These are phyloP conservation scores for Ginglymostoma cirratum DNA, from an alignment of 2,113 vertebrate species.

Conservation along the genomic window DNA sequence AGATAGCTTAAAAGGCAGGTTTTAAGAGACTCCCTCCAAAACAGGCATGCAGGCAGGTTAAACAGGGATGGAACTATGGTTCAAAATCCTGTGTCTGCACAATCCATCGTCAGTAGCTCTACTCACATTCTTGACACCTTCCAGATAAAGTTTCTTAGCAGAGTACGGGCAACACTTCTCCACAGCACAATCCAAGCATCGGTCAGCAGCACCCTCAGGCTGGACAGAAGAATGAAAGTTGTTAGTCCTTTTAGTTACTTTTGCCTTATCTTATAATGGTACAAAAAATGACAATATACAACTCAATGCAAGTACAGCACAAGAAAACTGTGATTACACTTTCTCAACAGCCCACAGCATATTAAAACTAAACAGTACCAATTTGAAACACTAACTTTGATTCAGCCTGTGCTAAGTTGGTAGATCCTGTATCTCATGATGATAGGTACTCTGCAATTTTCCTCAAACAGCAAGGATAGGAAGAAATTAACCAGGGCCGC, in stretches of 20 bases:
- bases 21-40: not conserved
- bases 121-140: constrained; percentile 56
- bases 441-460: not conserved
- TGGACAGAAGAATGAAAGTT: constrained; percentile 40
- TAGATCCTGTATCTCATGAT: not conserved
- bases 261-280: not conserved
- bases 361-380: not conserved
- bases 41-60: not conserved
- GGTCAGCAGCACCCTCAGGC: constrained; percentile 59
- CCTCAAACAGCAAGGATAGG: not conserved
- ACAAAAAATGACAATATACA: not conserved
- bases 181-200: constrained; percentile 64
- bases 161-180: constrained; percentile 66
- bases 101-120: not conserved
- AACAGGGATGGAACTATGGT: not conserved
- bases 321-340: not conserved
- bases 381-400: not conserved
- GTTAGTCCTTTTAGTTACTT: not conserved
- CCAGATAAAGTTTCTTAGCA: constrained; percentile 67
- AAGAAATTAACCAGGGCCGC: not conserved
- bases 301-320: not conserved
- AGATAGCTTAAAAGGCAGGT: not conserved
- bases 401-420: not conserved
- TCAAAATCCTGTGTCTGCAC: not conserved
- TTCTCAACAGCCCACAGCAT: not conserved